phyloP scores from a whole-genome alignment of 2,797 vertebrate species.

The Salmo trutta region DNA sequence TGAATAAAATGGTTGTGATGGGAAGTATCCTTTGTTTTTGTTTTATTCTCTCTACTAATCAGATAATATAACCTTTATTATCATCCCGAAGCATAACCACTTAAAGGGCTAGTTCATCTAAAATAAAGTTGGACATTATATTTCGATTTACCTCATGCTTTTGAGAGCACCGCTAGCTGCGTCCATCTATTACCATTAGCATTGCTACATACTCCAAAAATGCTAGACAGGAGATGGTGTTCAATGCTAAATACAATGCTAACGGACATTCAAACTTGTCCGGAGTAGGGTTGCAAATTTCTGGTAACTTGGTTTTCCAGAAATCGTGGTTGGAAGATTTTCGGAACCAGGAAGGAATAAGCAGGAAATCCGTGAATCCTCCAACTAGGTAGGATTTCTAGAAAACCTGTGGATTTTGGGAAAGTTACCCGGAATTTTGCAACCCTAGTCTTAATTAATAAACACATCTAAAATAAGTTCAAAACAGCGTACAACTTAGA shows the following conservation, averaged over 20 bases:
- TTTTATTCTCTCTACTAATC: neutral
- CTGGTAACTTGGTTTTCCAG: neutral
- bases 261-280: neutral
- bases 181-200: neutral
- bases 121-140: neutral
- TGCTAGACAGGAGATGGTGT: neutral
- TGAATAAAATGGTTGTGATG: constrained; percentile 56
- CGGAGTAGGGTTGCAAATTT: neutral
- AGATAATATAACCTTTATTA: no score
- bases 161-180: neutral
- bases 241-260: neutral
- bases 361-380: neutral
- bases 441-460: no score
- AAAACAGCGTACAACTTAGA: no score
- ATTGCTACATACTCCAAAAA: neutral
- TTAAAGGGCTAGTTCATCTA: neutral
- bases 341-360: neutral
- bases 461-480: no score
- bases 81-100: no score
- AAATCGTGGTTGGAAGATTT: neutral
- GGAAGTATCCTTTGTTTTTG: neutral
- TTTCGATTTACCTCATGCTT: neutral
- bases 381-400: neutral
- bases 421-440: neutral
- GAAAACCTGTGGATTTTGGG: no score